Evolutionary conservation across 2,113 vertebrate species (phyloP).

Genomic region (Engraulis encrasicolus): DNA sequence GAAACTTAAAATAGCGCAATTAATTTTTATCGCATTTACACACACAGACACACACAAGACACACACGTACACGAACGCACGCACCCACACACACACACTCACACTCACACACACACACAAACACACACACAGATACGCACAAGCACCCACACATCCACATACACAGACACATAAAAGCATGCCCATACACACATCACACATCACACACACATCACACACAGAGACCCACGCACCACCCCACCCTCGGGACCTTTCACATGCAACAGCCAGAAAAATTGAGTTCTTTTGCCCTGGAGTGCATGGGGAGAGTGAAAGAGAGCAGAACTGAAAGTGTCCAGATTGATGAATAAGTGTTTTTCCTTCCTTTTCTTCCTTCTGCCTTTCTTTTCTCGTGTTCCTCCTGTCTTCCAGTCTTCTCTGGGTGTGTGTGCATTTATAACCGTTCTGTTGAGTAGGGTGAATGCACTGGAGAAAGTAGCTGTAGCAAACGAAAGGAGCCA

Average conservation of each 20-base stretch:
- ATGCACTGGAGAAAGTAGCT: conserved; percentile 2
- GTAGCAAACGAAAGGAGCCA: not conserved
- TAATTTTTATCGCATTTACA: not conserved
- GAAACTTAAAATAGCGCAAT: conserved; percentile 11
- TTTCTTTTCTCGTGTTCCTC: not conserved
- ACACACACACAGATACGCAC: no score
- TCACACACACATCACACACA: no score
- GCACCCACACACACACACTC: no score
- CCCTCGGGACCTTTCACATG: not conserved
- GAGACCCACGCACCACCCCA: no score
- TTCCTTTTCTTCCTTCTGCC: not conserved
- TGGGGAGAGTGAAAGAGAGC: not conserved
- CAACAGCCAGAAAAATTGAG: not conserved
- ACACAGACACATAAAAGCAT: no score
- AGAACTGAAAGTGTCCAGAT: not conserved
- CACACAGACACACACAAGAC: no score
- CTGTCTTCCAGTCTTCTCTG: not conserved
- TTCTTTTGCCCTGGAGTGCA: not conserved
- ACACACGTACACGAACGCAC: no score
- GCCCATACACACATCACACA: no score
- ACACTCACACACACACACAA: no score
- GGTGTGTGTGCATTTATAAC: conserved; percentile 1
- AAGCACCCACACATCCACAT: no score
- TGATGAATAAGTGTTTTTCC: not conserved
- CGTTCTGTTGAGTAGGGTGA: not conserved